Percentiles rank a stretch among this genome's conserved stretches.
Evolutionary conservation across 2,888 invertebrate genomes (phyloP).

Genomic region (Nomada lathburiana): DNA sequence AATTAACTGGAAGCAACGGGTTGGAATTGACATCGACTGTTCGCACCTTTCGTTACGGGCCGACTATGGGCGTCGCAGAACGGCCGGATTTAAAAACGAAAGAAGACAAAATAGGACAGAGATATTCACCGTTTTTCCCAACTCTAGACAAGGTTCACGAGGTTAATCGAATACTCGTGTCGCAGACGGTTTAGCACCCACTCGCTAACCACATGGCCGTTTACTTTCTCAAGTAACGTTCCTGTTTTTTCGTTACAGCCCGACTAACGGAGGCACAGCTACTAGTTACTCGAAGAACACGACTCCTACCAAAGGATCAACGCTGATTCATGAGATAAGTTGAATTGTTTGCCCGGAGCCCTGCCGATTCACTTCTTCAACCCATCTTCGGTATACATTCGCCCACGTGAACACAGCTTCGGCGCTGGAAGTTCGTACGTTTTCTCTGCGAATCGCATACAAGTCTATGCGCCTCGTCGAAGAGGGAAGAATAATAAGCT

Average conservation of each 20-base stretch:
- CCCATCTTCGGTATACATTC: conserved; percentile 67
- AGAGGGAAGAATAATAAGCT: conserved; percentile 61
- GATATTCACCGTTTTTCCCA: conserved; percentile 59
- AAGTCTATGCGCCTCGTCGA: conserved; percentile 12
- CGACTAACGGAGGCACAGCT: conserved; percentile 28
- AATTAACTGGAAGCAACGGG: no score
- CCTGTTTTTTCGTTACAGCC: conserved; percentile 25
- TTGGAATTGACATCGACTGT: no score
- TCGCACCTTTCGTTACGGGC: background rate
- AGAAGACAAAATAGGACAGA: conserved; percentile 66
- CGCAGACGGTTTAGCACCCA: conserved; percentile 76
- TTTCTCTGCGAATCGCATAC: conserved; percentile 45
- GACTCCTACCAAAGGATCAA: conserved; percentile 62
- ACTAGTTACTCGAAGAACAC: conserved; percentile 38
- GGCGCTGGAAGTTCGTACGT: conserved; percentile 24
- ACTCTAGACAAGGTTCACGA: conserved; percentile 63
- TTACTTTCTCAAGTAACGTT: conserved; percentile 64
- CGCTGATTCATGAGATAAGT: conserved; percentile 68
- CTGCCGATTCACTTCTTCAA: conserved; percentile 63
- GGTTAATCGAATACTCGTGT: conserved; percentile 81
- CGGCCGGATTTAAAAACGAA: conserved; percentile 27
- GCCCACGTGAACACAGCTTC: conserved; percentile 46
- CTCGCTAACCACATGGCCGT: conserved; percentile 72
- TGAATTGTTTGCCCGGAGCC: conserved; percentile 67
- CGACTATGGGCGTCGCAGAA: background rate